Evolutionary conservation across 1,140 invertebrate species (phyloP).

Genomic region (Tetragnatha versicolor): DNA sequence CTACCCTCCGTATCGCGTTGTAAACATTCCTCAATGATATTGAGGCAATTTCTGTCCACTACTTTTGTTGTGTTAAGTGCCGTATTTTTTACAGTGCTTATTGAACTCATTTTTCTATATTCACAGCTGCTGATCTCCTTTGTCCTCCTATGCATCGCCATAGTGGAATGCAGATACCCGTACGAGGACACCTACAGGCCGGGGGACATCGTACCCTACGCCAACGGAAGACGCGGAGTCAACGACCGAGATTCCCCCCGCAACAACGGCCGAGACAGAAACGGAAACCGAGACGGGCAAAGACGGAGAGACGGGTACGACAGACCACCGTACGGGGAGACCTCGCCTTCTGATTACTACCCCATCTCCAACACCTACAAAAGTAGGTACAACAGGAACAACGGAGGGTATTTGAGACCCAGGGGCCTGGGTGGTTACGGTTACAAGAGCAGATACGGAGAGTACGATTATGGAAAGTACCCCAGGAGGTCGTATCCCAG

Average conservation of each 20-base stretch:
- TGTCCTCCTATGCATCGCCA: neutral
- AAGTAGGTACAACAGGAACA: neutral
- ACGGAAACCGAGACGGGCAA: neutral
- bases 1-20: no score
- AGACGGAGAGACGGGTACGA: neutral
- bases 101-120: neutral
- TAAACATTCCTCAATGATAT: no score
- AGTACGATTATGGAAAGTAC: constrained; percentile 13
- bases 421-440: constrained; percentile 12
- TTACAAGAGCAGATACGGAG: neutral
- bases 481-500: neutral
- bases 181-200: constrained; percentile 23
- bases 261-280: no score
- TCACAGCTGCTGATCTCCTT: neutral
- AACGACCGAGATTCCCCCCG: neutral
- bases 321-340: neutral
- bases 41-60: no score
- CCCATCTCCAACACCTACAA: neutral
- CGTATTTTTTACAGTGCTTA: neutral
- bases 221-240: neutral
- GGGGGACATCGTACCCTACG: constrained; percentile 24
- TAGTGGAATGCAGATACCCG: constrained; percentile 25
- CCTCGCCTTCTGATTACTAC: neutral
- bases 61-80: no score
- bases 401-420: neutral